Evolutionary conservation across 1,140 invertebrate species (phyloP).

Genomic region (Drosophila repleta): DNA sequence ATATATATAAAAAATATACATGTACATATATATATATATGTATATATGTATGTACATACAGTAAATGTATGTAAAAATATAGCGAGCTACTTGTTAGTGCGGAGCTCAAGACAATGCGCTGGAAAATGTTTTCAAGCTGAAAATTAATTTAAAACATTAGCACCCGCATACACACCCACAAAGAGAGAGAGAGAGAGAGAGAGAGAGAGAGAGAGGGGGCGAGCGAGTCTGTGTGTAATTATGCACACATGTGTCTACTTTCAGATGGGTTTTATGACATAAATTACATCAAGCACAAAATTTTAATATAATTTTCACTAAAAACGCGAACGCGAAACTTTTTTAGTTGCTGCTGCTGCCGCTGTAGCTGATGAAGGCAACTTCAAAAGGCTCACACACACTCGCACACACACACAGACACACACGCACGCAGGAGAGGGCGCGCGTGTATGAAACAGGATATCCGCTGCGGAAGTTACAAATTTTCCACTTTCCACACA

Average conservation of each 20-base stretch:
- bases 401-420: neutral
- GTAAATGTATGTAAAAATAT: neutral
- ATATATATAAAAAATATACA: conserved; percentile 16
- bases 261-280: conserved; percentile 72
- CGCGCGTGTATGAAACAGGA: conserved; percentile 77
- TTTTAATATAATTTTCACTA: conserved; percentile 84
- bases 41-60: neutral
- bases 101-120: conserved; percentile 32
- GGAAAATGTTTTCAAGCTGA: conserved; percentile 75
- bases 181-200: neutral
- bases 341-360: conserved; percentile 56
- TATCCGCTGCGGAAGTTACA: conserved; percentile 81
- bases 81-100: conserved; percentile 7
- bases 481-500: conserved; percentile 82
- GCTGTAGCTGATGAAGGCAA: conserved; percentile 41
- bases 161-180: conserved; percentile 41
- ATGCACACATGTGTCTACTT: conserved; percentile 53
- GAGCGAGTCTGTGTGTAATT: conserved; percentile 30
- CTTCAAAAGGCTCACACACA: conserved; percentile 26
- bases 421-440: conserved; percentile 1
- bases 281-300: conserved; percentile 84
- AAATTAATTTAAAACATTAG: conserved; percentile 83
- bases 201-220: too few species aligned
- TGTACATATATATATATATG: conserved; percentile 1
- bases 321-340: conserved; percentile 79